A percentile compares a stretch with the other conserved stretches of the same genome.
phyloP scores from a whole-genome alignment of 2,888 invertebrate genomes.

The Tridacna crocea region DNA sequence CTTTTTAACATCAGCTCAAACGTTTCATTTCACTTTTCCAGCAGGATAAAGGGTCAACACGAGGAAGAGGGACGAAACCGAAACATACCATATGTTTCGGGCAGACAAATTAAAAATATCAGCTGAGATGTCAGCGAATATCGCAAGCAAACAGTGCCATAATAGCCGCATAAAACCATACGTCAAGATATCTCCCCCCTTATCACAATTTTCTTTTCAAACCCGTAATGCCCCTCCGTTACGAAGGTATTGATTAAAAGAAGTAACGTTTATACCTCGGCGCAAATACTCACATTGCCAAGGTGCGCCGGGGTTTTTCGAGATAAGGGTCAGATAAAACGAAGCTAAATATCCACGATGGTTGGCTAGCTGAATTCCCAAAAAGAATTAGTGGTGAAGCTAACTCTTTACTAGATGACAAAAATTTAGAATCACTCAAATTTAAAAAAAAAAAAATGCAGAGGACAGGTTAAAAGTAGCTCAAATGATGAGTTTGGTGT shows the following conservation, averaged over 20 bases:
- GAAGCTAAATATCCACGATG: neutral
- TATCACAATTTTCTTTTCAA: slow-evolving; percentile 57
- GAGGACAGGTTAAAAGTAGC: too few species aligned
- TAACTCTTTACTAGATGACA: too few species aligned
- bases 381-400: neutral
- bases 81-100: slow-evolving; percentile 61
- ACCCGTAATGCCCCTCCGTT: slow-evolving; percentile 47
- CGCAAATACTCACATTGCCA: slow-evolving; percentile 51
- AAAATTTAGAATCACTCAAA: too few species aligned
- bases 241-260: slow-evolving; percentile 44
- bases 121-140: slow-evolving; percentile 59
- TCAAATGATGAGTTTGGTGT: too few species aligned
- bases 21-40: too few species aligned
- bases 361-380: neutral
- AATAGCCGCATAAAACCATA: slow-evolving; percentile 56
- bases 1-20: too few species aligned
- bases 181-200: slow-evolving; percentile 55
- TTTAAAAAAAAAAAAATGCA: too few species aligned
- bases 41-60: too few species aligned
- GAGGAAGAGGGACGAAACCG: slow-evolving; percentile 35
- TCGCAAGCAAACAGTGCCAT: slow-evolving; percentile 58
- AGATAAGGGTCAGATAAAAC: slow-evolving; percentile 49
- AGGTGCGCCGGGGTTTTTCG: slow-evolving; percentile 29
- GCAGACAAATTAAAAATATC: slow-evolving; percentile 59
- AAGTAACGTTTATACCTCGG: slow-evolving; percentile 36